Percentiles rank a stretch among this genome's conserved stretches.
These are phyloP conservation scores for Gnathonemus echidnorhynchus DNA, from an alignment of 2,113 vertebrate genomes.

Conservation along the genomic window DNA sequence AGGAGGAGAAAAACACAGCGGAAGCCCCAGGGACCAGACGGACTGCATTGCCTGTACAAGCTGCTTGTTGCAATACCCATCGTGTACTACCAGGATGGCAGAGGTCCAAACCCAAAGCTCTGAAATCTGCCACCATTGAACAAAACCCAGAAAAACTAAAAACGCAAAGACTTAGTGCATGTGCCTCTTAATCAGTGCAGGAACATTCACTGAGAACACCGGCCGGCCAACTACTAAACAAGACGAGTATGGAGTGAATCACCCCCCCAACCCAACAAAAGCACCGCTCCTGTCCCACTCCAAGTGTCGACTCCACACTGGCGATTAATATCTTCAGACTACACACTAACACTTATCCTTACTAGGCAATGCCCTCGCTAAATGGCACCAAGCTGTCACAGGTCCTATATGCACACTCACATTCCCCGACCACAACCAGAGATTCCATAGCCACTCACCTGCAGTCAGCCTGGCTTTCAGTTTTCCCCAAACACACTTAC, in stretches of 20 bases:
- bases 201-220: constrained; percentile 15
- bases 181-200: constrained; percentile 23
- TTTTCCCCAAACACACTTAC: constrained; percentile 19
- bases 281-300: not conserved
- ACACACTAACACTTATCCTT: constrained; percentile 14
- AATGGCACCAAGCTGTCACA: not conserved
- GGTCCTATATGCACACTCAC: not conserved
- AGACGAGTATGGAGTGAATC: not conserved
- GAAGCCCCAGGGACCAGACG: not conserved
- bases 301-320: not conserved
- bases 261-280: not conserved
- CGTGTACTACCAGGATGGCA: not conserved
- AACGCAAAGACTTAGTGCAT: constrained; percentile 6
- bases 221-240: not conserved
- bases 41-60: not conserved
- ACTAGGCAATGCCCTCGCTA: not conserved
- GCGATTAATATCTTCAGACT: constrained; percentile 7
- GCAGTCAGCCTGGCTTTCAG: not conserved
- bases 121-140: not conserved
- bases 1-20: not conserved
- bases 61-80: not conserved
- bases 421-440: not conserved
- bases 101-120: constrained; percentile 20
- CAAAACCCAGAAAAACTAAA: not conserved
- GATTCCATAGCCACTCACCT: not conserved